These are phyloP conservation scores for Muschampia plurimacula DNA, from an alignment of 2,888 invertebrate species.

Conservation along the genomic window DNA sequence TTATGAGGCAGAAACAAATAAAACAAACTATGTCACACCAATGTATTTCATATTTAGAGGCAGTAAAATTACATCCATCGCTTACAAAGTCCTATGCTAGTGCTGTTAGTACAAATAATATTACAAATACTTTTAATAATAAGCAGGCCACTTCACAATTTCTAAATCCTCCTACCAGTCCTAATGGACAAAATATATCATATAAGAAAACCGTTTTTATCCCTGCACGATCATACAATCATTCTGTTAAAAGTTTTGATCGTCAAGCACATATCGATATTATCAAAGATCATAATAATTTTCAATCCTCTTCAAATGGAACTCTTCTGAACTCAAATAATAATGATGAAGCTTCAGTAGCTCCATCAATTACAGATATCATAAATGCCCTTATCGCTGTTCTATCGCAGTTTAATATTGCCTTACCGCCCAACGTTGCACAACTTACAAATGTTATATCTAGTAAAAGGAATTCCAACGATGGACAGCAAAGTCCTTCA, in stretches of 20 bases:
- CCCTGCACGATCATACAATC: neutral
- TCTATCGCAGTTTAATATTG: neutral
- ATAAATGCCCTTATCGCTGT: neutral
- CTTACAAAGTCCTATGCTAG: no score
- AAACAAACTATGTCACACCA: conserved; percentile 1
- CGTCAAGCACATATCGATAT: neutral
- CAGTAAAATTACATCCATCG: conserved; percentile 2
- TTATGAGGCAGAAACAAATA: conserved; percentile 5
- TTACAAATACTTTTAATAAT: no score
- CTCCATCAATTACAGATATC: neutral
- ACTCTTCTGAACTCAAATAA: neutral
- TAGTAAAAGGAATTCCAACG: neutral
- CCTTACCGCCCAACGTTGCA: conserved; percentile 4
- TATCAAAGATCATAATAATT: neutral
- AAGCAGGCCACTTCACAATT: neutral
- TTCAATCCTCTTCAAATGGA: neutral
- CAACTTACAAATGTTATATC: neutral
- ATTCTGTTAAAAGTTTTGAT: neutral
- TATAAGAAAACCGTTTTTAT: neutral
- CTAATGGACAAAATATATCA: no score
- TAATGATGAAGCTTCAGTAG: neutral
- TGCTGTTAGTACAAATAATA: neutral
- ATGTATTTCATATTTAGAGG: conserved; percentile 7
- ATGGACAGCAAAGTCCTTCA: no score
- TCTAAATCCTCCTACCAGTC: neutral